phyloP scores from a whole-genome alignment of 2,888 invertebrate genomes.

The Heteromurus nitidus region DNA sequence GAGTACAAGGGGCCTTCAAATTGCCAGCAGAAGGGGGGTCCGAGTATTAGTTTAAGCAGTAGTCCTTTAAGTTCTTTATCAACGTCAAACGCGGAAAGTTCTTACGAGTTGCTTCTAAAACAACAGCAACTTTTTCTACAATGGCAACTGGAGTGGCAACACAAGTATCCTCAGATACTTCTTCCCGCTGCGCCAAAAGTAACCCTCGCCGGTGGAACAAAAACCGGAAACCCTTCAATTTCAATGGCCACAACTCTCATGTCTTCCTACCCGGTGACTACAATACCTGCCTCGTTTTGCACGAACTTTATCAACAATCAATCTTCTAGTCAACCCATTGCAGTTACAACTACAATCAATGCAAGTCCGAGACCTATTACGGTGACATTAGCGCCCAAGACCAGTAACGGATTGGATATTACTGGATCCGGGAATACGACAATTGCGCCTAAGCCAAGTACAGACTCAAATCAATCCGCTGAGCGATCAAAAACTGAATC shows the following conservation, averaged over 20 bases:
- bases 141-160: constrained; percentile 88
- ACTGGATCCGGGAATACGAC: background rate
- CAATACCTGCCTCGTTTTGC: constrained; percentile 37
- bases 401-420: background rate
- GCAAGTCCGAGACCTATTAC: constrained; percentile 43
- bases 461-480: background rate
- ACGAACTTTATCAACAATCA: constrained; percentile 50
- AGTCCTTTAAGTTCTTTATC: constrained; percentile 74
- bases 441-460: constrained; percentile 42
- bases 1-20: constrained; percentile 96
- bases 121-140: constrained; percentile 95
- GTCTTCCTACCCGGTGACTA: constrained; percentile 56
- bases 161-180: constrained; percentile 77
- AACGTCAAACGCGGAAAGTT: constrained; percentile 81
- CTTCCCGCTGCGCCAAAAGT: constrained; percentile 54
- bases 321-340: constrained; percentile 52
- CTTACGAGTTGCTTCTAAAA: constrained; percentile 92
- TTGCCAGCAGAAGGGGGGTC: constrained; percentile 81
- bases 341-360: constrained; percentile 38
- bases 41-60: constrained; percentile 74
- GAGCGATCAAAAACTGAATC: constrained; percentile 28
- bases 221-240: constrained; percentile 5
- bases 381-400: constrained; percentile 46
- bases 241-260: constrained; percentile 29
- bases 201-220: background rate